These are phyloP conservation scores for Eutolmus rufibarbis DNA, from an alignment of 2,888 invertebrate genomes.

Conservation along the genomic window DNA sequence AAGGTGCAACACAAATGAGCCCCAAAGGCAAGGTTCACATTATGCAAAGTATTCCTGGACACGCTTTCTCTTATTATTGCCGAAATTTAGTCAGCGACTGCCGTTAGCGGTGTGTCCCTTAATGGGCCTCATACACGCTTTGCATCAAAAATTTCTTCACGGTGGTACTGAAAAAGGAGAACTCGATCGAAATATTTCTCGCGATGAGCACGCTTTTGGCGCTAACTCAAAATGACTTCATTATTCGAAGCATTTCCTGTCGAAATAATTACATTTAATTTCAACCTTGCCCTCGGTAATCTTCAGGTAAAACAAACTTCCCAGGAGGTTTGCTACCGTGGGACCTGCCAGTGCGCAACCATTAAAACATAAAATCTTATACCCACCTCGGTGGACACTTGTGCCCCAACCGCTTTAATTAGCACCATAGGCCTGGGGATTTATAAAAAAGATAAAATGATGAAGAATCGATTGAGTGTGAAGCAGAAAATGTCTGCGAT, in stretches of 20 bases:
- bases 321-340: background rate
- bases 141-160: background rate
- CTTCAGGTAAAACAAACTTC: background rate
- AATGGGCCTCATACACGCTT: background rate
- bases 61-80: background rate
- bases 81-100: background rate
- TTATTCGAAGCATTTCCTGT: background rate
- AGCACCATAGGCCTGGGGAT: background rate
- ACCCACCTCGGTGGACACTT: background rate
- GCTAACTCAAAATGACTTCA: background rate
- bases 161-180: background rate
- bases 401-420: background rate
- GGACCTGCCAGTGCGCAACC: background rate
- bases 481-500: conserved; percentile 22
- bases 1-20: background rate
- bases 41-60: background rate
- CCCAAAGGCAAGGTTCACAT: background rate
- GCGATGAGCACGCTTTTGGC: background rate
- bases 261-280: background rate
- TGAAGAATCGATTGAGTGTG: background rate
- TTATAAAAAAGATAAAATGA: background rate
- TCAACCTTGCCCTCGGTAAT: background rate
- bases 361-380: background rate
- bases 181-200: background rate
- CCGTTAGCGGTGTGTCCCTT: background rate